Evolutionary conservation across 2,113 vertebrate genomes (phyloP).

Genomic region (Orthonyx spaldingii): DNA sequence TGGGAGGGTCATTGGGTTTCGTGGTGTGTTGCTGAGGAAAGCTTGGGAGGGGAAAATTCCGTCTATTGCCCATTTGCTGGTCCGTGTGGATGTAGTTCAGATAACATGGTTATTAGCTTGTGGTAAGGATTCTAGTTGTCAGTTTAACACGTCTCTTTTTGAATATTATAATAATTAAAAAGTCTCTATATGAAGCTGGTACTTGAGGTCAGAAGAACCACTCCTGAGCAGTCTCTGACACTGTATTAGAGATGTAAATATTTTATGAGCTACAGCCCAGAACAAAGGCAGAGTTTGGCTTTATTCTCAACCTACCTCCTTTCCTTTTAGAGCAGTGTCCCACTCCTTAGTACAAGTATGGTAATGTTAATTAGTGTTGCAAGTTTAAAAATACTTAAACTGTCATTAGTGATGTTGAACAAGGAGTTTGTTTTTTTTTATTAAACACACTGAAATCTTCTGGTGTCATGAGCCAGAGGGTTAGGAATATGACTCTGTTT

Average conservation of each 20-base stretch:
- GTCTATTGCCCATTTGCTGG: not conserved
- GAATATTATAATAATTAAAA: not conserved
- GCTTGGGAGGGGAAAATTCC: not conserved
- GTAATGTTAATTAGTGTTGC: not conserved
- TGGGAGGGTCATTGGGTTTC: not conserved
- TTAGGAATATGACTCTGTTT: not conserved
- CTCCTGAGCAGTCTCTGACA: not conserved
- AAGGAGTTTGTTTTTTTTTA: not conserved
- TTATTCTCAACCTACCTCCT: not conserved
- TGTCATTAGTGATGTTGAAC: not conserved
- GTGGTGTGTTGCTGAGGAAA: not conserved
- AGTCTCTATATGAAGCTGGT: not conserved
- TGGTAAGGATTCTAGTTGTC: not conserved
- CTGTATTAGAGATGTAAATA: not conserved
- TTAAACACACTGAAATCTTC: not conserved
- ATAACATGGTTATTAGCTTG: fast-evolving
- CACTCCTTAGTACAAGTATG: not conserved
- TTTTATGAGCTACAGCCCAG: not conserved
- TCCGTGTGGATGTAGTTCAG: not conserved
- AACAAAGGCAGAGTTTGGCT: not conserved
- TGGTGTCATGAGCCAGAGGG: not conserved
- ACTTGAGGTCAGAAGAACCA: not conserved
- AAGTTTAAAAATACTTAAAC: not conserved
- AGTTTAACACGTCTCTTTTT: not conserved
- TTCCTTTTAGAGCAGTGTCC: not conserved